Percentiles rank a stretch among this genome's conserved stretches.
Evolutionary conservation across 2,888 invertebrate species (phyloP).

Genomic region (Drosophila borborema): DNA sequence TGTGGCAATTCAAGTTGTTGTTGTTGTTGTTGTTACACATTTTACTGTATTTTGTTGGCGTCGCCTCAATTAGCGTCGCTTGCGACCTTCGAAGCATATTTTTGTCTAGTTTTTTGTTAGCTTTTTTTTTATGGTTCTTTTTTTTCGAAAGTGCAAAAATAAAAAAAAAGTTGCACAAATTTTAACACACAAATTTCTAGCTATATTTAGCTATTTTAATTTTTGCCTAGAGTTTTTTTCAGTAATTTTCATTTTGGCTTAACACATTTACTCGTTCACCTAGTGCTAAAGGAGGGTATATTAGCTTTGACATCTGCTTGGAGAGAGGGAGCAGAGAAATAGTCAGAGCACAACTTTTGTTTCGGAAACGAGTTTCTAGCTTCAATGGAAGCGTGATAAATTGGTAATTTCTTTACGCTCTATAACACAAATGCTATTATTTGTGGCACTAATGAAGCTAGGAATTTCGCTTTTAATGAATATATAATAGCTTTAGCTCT

Average conservation of each 20-base stretch:
- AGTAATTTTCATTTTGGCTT: conserved; percentile 11
- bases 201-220: conserved; percentile 27
- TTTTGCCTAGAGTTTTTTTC: conserved; percentile 13
- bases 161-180: conserved; percentile 9
- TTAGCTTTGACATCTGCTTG: neutral
- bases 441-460: no score
- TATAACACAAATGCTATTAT: no score
- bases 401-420: neutral
- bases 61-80: conserved; percentile 46
- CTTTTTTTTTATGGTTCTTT: conserved; percentile 13
- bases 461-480: no score
- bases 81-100: conserved; percentile 52
- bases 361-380: neutral
- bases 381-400: neutral
- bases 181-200: conserved; percentile 10
- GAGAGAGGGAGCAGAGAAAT: neutral
- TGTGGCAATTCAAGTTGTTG: conserved; percentile 26
- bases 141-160: conserved; percentile 23
- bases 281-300: neutral
- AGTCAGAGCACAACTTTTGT: neutral
- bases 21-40: conserved; percentile 13
- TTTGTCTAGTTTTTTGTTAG: conserved; percentile 1
- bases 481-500: no score
- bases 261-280: neutral
- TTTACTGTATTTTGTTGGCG: conserved; percentile 19